These are phyloP conservation scores for Tachina fera DNA, from an alignment of 2,888 invertebrate genomes.

Conservation along the genomic window DNA sequence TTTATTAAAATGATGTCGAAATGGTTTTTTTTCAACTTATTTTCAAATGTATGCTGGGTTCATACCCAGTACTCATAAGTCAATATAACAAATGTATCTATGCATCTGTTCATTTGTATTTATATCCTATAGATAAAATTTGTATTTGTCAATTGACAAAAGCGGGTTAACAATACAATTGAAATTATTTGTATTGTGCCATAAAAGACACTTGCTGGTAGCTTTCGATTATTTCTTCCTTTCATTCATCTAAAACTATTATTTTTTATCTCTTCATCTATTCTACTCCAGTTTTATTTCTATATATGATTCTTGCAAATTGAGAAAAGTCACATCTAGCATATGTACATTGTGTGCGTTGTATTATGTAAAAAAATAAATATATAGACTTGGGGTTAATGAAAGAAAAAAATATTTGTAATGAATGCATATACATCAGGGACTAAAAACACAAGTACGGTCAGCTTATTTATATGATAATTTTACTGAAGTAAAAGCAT, in stretches of 20 bases:
- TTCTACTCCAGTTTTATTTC: constrained; percentile 2
- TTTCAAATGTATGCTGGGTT: neutral
- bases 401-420: constrained; percentile 39
- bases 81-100: too few species aligned
- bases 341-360: constrained; percentile 28
- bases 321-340: constrained; percentile 17
- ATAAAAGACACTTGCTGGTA: constrained; percentile 67
- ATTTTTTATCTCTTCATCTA: constrained; percentile 33
- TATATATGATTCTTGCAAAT: constrained; percentile 19
- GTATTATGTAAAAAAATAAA: constrained; percentile 23
- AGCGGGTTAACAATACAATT: constrained; percentile 65
- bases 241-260: constrained; percentile 13
- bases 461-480: neutral
- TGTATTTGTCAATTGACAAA: constrained; percentile 60
- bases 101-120: neutral
- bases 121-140: constrained; percentile 13
- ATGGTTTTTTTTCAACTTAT: too few species aligned
- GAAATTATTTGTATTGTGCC: constrained; percentile 64
- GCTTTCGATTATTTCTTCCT: constrained; percentile 57
- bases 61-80: neutral
- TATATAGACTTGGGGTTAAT: constrained; percentile 1
- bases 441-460: neutral
- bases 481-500: neutral
- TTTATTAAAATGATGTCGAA: neutral
- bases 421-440: constrained; percentile 6